Base-by-base conservation (phyloP, 2,888 invertebrate species). In the Dusona sp. region DNA sequence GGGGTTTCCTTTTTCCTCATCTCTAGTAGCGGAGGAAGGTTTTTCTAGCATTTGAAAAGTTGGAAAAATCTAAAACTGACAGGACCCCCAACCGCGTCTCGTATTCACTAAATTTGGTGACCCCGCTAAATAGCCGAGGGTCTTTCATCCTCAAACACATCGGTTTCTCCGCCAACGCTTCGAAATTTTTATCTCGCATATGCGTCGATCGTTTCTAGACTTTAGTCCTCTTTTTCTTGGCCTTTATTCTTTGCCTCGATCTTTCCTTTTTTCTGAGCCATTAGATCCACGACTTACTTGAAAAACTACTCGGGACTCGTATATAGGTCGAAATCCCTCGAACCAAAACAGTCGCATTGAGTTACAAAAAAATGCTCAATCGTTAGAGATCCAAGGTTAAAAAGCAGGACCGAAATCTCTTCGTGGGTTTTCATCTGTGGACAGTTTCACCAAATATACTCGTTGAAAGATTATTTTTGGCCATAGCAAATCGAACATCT, bases 51-150 rank as follows among this genome's bases (percentile, higher is more conserved):
- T 42, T 75, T 25, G 64, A 64, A 45, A 57, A 64, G 67, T 42
- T 61, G 7, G 22, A 81, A 80, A 79, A 61, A 36, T 79, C 73
- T 75, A 83, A 84, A 86, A 85, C 83, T 78, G 80, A 82, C 84
- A 75, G 86, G 67, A 25, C 70, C 81, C 83, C 85, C 81, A 68
- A 86, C 84, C 75, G 51, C 51, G 67, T 64, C 75, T 54, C 61
- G 38, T 72, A 73, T 81, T 81, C 78, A 72, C 57, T 11, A 75
- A 57, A 82, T 75, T 75, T 82, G n/a, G 67, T 57, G 45, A 38
- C 75, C 48, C 45, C 13, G 45, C 67, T 57, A 68, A 75, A 45
- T 57, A 45, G 33, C 45, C 57, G 45, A 75, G 36, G 54, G 19
- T 19, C 42, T 68, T 68, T 68, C 68, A 4, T 38, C 54, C 74